phyloP scores from a whole-genome alignment of 2,888 invertebrate genomes.

The Tipula unca region DNA sequence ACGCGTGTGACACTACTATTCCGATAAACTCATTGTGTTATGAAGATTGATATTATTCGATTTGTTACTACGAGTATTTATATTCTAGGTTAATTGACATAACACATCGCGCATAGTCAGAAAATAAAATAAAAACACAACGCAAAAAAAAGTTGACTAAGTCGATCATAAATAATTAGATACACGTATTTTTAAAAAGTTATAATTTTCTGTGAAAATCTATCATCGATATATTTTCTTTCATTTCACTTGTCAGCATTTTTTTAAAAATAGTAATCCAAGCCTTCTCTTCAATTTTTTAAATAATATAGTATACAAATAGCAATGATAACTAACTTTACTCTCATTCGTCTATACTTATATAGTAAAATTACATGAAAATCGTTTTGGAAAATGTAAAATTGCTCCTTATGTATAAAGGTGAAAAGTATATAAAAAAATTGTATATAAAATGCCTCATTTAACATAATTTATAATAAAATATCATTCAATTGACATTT shows the following conservation, averaged over 20 bases:
- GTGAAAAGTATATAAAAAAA: not conserved
- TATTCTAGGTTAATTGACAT: not conserved
- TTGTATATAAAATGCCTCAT: not conserved
- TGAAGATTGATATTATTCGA: not conserved
- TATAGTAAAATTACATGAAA: not conserved
- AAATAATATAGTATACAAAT: not conserved
- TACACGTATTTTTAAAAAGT: not conserved
- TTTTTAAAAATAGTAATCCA: not conserved
- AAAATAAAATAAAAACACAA: not conserved
- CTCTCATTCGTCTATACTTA: not conserved
- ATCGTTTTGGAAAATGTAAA: not conserved
- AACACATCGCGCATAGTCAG: not conserved
- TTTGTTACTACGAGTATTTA: not conserved
- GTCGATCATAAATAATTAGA: not conserved
- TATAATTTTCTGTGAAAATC: not conserved
- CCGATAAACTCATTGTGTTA: not conserved
- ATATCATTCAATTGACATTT: constrained; percentile 14
- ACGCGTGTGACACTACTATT: not conserved
- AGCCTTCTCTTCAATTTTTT: not conserved
- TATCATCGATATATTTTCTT: not conserved
- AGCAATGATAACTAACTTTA: not conserved
- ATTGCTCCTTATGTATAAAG: not conserved
- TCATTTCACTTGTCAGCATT: not conserved
- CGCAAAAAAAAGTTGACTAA: not conserved
- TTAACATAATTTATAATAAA: constrained; percentile 8